Base-by-base conservation (phyloP, 2,888 invertebrate genomes). In the Notocelia uddmanniana region DNA sequence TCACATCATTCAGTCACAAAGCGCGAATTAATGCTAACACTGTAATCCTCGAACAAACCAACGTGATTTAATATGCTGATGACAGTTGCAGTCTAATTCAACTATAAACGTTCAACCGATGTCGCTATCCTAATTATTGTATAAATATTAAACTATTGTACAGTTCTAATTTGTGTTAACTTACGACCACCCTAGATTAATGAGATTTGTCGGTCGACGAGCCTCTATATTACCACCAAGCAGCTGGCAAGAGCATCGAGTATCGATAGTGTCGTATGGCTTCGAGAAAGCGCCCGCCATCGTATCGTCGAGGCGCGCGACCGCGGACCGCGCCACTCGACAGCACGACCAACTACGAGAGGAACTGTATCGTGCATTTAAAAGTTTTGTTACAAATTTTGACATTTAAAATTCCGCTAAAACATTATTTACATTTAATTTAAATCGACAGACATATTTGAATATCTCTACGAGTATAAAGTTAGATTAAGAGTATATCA, bases 1-100 rank as follows among this genome's bases (percentile, higher is more conserved):
- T 88, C 92, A 93, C 93, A 93, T 92, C 92, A 91, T 93, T 91
- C 93, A 92, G 91, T 93, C 93, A 93, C 92, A 87, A 93, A 93
- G 93, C 93, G 92, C 87, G 83, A 88, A 86, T 88, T 85, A 84
- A 82, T 78, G 77, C 83, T 85, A 88, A 85, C 77, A 83, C 80
- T 77, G 80, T 83, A 84, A 87, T 87, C 84, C 81, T 83, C 79
- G 84, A 87, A 83, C 80, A 85, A 89, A 90, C 88, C 89, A 84
- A 83, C 79, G 64, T 66, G 72, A 68, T 63, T 48, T 37, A 67
- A 62, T 58, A 59, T 59, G 54, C 50, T 48, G 62, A 69, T 48
- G 58, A 69, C 69, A 62, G 23, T 60, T n/a, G 45, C 60, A 48
- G 50, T 68, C 67, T 80, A 82, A 80, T 85, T 83, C 78, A 83